A percentile compares a stretch with the other conserved stretches of the same genome.
phyloP scores from a whole-genome alignment of 2,113 vertebrate genomes.

The Phalacrocorax aristotelis region DNA sequence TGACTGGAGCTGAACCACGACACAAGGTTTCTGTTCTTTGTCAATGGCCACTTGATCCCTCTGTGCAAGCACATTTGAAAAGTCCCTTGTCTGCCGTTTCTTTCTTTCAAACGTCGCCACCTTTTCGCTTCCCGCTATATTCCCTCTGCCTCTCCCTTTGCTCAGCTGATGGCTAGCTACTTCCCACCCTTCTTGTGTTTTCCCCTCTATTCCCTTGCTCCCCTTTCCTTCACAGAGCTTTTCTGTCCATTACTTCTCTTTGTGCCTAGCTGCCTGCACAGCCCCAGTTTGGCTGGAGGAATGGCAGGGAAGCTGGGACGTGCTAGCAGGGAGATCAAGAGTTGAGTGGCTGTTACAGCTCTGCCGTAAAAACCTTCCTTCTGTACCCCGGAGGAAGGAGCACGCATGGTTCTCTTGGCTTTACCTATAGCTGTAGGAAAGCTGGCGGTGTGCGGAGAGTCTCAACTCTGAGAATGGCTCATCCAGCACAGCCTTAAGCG shows the following conservation, averaged over 20 bases:
- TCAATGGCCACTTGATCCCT: not conserved
- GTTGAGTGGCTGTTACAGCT: not conserved
- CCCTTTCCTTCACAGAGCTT: not conserved
- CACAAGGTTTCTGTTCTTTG: not conserved
- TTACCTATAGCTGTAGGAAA: not conserved
- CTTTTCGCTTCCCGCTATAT: fast-evolving
- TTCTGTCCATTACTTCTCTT: not conserved
- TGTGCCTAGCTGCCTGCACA: fast-evolving
- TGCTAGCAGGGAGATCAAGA: not conserved
- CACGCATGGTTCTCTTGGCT: fast-evolving
- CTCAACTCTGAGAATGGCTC: not conserved
- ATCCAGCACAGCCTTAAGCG: not conserved
- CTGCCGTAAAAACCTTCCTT: not conserved
- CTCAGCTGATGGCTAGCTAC: not conserved
- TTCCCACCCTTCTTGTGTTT: not conserved
- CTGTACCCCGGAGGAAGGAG: not conserved
- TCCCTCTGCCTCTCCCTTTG: not conserved
- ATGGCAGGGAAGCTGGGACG: not conserved
- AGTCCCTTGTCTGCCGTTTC: not conserved
- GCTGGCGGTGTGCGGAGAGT: too few species aligned
- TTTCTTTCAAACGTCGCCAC: not conserved
- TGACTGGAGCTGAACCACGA: too few species aligned
- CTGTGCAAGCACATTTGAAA: not conserved
- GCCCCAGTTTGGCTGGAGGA: not conserved
- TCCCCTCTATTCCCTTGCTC: not conserved